phyloP scores from a whole-genome alignment of 2,797 vertebrate species.

The Diplodus sargus region DNA sequence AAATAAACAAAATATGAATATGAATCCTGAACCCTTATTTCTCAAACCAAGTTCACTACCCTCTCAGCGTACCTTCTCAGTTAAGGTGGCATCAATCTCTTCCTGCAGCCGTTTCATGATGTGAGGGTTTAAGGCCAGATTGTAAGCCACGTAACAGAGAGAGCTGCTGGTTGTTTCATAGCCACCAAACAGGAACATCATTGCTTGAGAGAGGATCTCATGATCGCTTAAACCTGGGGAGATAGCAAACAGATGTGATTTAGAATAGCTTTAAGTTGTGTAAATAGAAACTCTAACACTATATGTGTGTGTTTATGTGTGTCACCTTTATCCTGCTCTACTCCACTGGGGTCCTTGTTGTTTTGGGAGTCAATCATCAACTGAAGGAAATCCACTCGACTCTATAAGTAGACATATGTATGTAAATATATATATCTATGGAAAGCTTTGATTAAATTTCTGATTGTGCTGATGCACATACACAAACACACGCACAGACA shows the following conservation, averaged over 20 bases:
- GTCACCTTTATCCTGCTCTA: slow-evolving; percentile 54
- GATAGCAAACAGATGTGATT: neutral
- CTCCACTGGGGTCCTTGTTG: slow-evolving; percentile 42
- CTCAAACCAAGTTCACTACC: neutral
- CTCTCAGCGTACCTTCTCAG: slow-evolving; percentile 79
- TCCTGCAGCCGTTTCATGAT: slow-evolving; percentile 84
- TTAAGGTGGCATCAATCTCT: slow-evolving; percentile 83
- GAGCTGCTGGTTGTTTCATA: slow-evolving; percentile 87
- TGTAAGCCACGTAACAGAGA: slow-evolving; percentile 83
- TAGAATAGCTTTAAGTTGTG: slow-evolving; percentile 54
- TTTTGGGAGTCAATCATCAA: slow-evolving; percentile 89
- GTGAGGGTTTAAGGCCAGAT: slow-evolving; percentile 83
- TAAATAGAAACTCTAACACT: neutral
- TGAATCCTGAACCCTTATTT: too few relatives aligned
- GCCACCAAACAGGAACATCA: slow-evolving; percentile 86
- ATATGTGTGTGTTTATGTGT: neutral
- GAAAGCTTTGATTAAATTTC: neutral
- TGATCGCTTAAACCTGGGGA: slow-evolving; percentile 86
- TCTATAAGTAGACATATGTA: slow-evolving; percentile 40
- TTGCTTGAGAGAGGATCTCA: slow-evolving; percentile 89
- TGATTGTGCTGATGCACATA: neutral
- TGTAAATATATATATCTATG: neutral
- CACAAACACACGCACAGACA: neutral
- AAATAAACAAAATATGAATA: too few relatives aligned
- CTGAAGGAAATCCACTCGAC: slow-evolving; percentile 88